phyloP scores from a whole-genome alignment of 2,797 vertebrate genomes.

The Potorous gilbertii region DNA sequence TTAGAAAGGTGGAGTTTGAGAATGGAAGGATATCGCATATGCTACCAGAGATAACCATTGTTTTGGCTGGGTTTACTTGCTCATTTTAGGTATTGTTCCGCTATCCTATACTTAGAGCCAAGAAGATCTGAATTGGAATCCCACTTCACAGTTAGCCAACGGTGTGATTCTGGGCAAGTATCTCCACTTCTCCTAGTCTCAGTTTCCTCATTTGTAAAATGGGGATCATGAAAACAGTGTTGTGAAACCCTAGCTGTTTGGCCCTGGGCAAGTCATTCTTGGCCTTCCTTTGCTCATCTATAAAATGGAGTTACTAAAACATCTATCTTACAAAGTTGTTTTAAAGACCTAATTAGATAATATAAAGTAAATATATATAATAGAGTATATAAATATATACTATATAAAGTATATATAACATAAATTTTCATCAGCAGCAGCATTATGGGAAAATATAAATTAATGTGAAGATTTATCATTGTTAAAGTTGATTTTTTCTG shows the following conservation, averaged over 20 bases:
- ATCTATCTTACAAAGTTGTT: neutral
- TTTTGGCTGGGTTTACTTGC: neutral
- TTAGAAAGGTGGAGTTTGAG: neutral
- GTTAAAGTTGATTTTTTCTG: neutral
- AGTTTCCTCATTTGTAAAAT: neutral
- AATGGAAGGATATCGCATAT: neutral
- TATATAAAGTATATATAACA: neutral
- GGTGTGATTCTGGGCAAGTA: neutral
- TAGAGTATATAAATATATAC: neutral
- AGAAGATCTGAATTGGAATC: neutral
- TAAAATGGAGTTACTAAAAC: neutral
- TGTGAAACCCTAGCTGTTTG: neutral
- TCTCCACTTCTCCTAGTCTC: neutral
- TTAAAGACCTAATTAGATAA: neutral
- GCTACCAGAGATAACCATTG: neutral
- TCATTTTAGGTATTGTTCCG: neutral
- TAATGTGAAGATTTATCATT: neutral
- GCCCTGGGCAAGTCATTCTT: neutral
- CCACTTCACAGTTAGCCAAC: neutral
- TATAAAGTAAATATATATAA: neutral
- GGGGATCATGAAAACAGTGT: neutral
- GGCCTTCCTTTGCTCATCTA: neutral
- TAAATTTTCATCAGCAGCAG: neutral
- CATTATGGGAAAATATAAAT: neutral
- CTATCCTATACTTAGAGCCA: neutral